A percentile compares a stretch with the other conserved stretches of the same genome.
Conservation (phyloP, 2,797 vertebrate genomes). For the Enteromius anoplus region DNA sequence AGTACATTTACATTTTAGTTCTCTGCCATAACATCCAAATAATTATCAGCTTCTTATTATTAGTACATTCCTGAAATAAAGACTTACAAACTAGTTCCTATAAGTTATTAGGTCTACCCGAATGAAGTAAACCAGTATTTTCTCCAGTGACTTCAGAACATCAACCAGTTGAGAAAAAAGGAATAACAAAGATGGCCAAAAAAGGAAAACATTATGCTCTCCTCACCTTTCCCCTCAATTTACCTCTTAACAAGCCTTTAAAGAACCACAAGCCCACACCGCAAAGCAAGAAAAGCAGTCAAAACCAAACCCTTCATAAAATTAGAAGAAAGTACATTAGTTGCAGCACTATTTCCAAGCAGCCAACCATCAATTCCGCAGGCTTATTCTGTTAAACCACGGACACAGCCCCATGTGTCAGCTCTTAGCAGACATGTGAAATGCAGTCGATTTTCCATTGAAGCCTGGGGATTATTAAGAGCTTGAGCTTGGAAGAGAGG, state of each 20-base stretch:
- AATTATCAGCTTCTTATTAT: not conserved
- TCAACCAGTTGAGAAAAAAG: not conserved
- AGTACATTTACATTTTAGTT: not conserved
- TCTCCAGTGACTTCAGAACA: not conserved
- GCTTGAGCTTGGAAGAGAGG: slow-evolving; percentile 61
- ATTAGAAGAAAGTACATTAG: slow-evolving; percentile 64
- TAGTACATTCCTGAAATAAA: not conserved
- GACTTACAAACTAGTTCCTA: not conserved
- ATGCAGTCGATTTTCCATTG: slow-evolving; percentile 71
- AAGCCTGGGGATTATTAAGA: slow-evolving; percentile 70
- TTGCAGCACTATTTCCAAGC: slow-evolving; percentile 69
- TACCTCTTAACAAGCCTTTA: slow-evolving; percentile 58
- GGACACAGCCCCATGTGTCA: slow-evolving; percentile 66
- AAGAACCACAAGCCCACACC: slow-evolving; percentile 52
- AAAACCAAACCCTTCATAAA: slow-evolving; percentile 62
- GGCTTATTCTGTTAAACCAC: slow-evolving; percentile 72
- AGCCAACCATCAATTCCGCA: slow-evolving; percentile 62
- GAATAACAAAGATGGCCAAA: not conserved
- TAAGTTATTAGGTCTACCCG: not conserved
- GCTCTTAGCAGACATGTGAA: slow-evolving; percentile 70
- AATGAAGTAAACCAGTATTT: not conserved
- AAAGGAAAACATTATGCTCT: slow-evolving; percentile 20
- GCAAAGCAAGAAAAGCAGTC: slow-evolving; percentile 45
- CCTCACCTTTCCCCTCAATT: slow-evolving; percentile 54
- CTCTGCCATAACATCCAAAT: not conserved